A percentile compares a stretch with the other conserved stretches of the same genome.
These are phyloP conservation scores for Brachypteracias leptosomus DNA, from an alignment of 2,113 vertebrate species.

Conservation along the genomic window DNA sequence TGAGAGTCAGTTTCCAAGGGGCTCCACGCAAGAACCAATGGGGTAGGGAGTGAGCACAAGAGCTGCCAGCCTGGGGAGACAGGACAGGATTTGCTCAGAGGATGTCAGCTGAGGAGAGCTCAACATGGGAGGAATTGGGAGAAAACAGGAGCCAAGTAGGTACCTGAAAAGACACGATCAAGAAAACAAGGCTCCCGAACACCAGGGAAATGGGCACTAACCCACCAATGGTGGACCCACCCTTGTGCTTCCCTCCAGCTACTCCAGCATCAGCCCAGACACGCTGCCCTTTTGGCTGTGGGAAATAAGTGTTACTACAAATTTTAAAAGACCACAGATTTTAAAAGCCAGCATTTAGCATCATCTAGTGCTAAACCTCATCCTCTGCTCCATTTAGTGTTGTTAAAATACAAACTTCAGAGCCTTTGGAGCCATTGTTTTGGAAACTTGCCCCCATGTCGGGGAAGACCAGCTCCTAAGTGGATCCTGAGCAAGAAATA, in stretches of 20 bases:
- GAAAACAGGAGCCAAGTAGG: background rate
- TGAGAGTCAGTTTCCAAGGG: fast-evolving
- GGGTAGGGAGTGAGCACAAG: fast-evolving
- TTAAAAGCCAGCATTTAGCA: background rate
- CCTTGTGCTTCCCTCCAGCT: fast-evolving
- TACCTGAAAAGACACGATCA: background rate
- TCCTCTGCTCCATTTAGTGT: background rate
- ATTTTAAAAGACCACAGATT: too few relatives aligned
- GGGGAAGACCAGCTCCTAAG: background rate
- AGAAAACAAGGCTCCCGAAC: background rate
- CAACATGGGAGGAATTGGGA: background rate
- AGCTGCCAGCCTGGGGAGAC: background rate
- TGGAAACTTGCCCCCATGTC: fast-evolving
- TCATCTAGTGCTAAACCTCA: background rate
- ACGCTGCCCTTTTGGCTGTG: fast-evolving
- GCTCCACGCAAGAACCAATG: fast-evolving
- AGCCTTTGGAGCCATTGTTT: fast-evolving
- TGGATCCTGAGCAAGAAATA: background rate
- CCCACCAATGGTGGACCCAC: fast-evolving
- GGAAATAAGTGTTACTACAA: background rate
- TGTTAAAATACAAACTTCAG: background rate
- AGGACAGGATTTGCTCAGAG: background rate
- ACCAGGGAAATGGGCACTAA: background rate
- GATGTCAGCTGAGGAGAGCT: background rate
- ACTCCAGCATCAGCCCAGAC: fast-evolving